Evolutionary conservation across 2,888 invertebrate species (phyloP), one percentile per base, ranked within the genome.

Genomic region (Polyommatus icarus): DNA sequence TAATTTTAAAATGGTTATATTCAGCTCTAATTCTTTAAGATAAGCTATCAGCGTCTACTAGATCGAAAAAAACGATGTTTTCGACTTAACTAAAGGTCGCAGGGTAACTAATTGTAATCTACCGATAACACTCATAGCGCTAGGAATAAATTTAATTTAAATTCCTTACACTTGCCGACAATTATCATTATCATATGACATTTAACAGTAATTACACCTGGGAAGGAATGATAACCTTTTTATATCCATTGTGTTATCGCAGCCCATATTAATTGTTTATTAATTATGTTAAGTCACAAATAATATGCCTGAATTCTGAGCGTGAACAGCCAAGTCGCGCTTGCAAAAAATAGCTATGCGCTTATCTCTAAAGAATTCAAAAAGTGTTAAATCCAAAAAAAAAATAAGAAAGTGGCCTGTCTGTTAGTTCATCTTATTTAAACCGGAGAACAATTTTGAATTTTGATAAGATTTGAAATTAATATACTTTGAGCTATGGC

Each of bases 91-190:
- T 67, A 67, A 67, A 67, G 67, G 67, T 67, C 15, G 2, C 67
- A 32, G 67, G 67, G 32, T 67, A 67, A 67, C 67, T 67, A 67
- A 67, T 67, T 67, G 29, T 67, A 67, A 67, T 67, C 29, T 29
- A 15, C 67, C 67, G 67, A 67, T 32, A 67, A 32, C 67, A 40
- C 73, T 20, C 46, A 40, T 73, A 73, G n/a, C 46, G 46, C 46
- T 67, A 46, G 40, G 73, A 73, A 73, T 46, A 73, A 46, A 73
- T 73, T 40, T 46, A n/a, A 73, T 73, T 73, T 40, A 40, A 73
- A 73, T 73, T 73, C 73, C 20, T 73, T 40, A 40, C 73, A 73
- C 73, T 40, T 20, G 40, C 73, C 36, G 73, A 12, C 73, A 20
- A 40, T 40, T 73, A 46, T 20, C 46, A 73, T 73, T 73, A 73